phyloP scores from a whole-genome alignment of 1,140 invertebrate species.

The Bursaphelenchus mucronatus region DNA sequence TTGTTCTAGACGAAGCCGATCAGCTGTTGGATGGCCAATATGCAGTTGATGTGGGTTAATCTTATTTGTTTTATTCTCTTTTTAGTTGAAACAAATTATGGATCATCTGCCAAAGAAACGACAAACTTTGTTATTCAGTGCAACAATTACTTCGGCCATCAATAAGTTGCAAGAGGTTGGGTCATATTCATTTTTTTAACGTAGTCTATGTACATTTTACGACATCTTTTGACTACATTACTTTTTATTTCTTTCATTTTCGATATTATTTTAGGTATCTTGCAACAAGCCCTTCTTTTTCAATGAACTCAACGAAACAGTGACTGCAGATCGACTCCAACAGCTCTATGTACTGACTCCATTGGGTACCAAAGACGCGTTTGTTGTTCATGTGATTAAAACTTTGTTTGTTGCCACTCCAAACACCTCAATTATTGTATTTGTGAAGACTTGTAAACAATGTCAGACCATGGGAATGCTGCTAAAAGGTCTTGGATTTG shows the following conservation, averaged over 20 bases:
- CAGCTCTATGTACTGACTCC: constrained; percentile 86
- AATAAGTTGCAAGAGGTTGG: constrained; percentile 42
- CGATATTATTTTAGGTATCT: constrained; percentile 40
- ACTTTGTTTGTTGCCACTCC: constrained; percentile 65
- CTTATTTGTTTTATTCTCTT: constrained; percentile 19
- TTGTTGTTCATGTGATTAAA: constrained; percentile 80
- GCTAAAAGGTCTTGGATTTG: constrained; percentile 54
- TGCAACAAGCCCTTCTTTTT: constrained; percentile 65
- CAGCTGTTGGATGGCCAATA: constrained; percentile 54
- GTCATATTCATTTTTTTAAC: constrained; percentile 1
- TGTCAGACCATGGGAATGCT: constrained; percentile 58
- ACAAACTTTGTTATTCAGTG: constrained; percentile 92
- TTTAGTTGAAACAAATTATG: constrained; percentile 83
- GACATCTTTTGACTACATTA: constrained; percentile 8
- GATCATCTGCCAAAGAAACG: constrained; percentile 76
- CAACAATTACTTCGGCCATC: constrained; percentile 67
- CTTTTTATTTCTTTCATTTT: constrained; percentile 7
- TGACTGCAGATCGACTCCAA: constrained; percentile 79
- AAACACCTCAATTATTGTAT: constrained; percentile 49
- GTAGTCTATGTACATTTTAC: constrained; percentile 1
- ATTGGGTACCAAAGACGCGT: constrained; percentile 83
- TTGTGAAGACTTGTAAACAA: constrained; percentile 56
- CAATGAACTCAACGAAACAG: constrained; percentile 64
- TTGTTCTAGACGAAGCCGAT: constrained; percentile 60
- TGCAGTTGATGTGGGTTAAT: constrained; percentile 21